phyloP scores from a whole-genome alignment of 2,113 vertebrate species.

The Seriola aureovittata region DNA sequence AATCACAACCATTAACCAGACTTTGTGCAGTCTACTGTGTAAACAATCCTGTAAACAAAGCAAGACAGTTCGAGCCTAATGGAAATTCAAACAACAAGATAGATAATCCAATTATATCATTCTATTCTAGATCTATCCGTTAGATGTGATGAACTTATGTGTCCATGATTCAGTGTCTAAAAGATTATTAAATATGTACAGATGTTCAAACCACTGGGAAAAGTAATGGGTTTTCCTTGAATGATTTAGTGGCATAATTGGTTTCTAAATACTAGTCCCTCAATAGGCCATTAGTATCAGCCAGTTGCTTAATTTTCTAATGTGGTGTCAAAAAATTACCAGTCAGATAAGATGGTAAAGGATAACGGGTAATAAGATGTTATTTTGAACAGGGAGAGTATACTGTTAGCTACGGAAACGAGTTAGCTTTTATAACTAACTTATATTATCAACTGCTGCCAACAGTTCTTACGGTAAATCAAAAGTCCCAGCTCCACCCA shows the following conservation, averaged over 20 bases:
- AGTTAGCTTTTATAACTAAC: background rate
- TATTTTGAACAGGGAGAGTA: no score
- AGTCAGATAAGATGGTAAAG: background rate
- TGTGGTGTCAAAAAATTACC: background rate
- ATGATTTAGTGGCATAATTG: background rate
- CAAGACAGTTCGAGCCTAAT: no score
- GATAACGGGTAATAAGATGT: background rate
- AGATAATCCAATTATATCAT: no score
- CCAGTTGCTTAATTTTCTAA: background rate
- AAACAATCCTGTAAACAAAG: no score
- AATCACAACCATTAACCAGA: no score
- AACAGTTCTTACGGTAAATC: background rate
- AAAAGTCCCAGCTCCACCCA: background rate
- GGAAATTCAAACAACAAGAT: no score
- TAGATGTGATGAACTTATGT: background rate
- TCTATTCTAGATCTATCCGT: no score
- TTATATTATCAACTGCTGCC: background rate
- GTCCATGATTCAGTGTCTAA: no score
- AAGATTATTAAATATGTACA: background rate
- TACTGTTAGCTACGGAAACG: background rate
- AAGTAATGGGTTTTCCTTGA: no score
- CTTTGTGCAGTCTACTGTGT: no score
- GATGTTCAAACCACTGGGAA: no score
- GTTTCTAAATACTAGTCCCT: background rate
- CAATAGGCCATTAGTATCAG: no score